Base-by-base conservation (phyloP, 2,797 vertebrate genomes). In the Pangasius larnaudii region DNA sequence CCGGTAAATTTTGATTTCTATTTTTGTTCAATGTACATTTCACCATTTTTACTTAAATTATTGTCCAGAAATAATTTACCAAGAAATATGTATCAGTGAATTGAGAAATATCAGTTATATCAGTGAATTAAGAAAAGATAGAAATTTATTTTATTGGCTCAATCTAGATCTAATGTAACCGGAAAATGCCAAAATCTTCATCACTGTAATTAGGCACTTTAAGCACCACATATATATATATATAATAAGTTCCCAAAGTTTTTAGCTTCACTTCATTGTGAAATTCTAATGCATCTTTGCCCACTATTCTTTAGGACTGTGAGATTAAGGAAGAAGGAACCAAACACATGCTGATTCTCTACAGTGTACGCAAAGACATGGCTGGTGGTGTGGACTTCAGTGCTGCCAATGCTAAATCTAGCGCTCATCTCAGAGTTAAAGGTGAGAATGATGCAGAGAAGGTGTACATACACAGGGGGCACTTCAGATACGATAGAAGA, bases 371-470 rank as follows among this genome's bases (percentile, higher is more conserved):
- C 3, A 94, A 96, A 94, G 96, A 97, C 92, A 98, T 99, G 96
- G 96, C 97, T 0, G 99, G 99, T 65, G 94, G 92, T 19, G 96
- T 99, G 30, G 97, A 99, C 90, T 99, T 99, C 93, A 95, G 97
- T 82, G 98, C 98, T 90, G 98, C 98, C 27, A 99, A 99, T 84
- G 98, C 97, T 89, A 99, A 98, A 93, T 97, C 98, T 0, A 95
- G 95, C 11, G 99, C 99, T 91, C 97, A 99, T 84, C 98, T 99
- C 90, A 95, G 98, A 94, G 99, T 99, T 89, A 99, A 99, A 96
- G 97, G 98, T 99, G 93, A 92, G 90, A 86, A 89, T 58, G 24
- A 75, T 74, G 18, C n/a, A 91, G 93, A 67, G 79, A 27, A 78
- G 30, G 79, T 61, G 36, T 33, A 39, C 30, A 67, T 82, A 61